Evolutionary conservation across 2,113 vertebrate genomes (phyloP), one percentile per base, ranked within the genome.

Genomic region (Rhipidura dahli): DNA sequence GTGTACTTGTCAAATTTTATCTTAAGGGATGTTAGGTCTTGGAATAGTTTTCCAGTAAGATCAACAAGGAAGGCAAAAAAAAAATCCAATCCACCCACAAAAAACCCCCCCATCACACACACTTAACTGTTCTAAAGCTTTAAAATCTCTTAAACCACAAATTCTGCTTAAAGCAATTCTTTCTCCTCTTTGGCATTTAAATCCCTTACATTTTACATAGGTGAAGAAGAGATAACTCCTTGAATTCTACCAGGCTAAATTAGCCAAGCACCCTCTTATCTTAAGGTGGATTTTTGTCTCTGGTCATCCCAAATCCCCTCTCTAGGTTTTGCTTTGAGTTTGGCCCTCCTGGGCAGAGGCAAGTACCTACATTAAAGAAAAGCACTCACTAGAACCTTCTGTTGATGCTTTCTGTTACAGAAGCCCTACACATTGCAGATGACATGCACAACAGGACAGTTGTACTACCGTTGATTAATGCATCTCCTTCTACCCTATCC

Each of bases 151-250:
- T 56, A 68, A 94, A 65, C 10, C 10, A 73, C 23, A 70, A 83
- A n/a, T 42, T 80, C 64, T 89, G 42, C 59, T 88, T 88, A 59
- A 86, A 94, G 50, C 35, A 68, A 53, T 54, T 92, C 28, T 39
- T 83, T 33, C 47, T 83, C 9, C 27, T 63, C 54, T 73, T 73
- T 50, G 23, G 23, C 15, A 83, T 61, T 86, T 83, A 72, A 92
- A 83, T 16, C 10, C 28, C 30, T 76, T 47, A 40, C 8, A 54
- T 89, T 89, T 91, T 63, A 66, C 11, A 70, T 13, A 66, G 31
- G 54, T 61, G n/a, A 89, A 69, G 19, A 89, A 69, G 47, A 63
- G 11, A 20, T 23, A 80, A 80, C 45, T 83, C 54, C 9, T 80
- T 83, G 44, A 83, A 65, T 57, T 81, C 47, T 73, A 73, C n/a